Evolutionary conservation across 2,113 vertebrate genomes (phyloP).

Genomic region (Phasianus colchicus): DNA sequence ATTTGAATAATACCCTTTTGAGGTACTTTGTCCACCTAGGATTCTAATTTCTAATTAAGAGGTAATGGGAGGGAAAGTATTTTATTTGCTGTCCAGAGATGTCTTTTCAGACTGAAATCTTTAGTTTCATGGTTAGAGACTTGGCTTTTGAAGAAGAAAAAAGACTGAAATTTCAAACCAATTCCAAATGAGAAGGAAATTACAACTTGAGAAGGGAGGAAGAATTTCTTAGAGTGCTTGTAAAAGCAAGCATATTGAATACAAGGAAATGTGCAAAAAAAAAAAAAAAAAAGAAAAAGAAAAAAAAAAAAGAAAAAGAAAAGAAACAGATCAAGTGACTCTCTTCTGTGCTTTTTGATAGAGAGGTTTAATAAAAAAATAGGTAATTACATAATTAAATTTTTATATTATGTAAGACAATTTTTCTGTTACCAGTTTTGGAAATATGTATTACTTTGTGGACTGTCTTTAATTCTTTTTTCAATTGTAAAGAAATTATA

Average conservation of each 20-base stretch:
- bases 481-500: not conserved
- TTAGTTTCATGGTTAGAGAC: not conserved
- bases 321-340: not conserved
- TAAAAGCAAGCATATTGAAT: not conserved
- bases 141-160: not conserved
- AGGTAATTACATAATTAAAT: not conserved
- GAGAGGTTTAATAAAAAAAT: not conserved
- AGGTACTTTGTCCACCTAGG: not conserved
- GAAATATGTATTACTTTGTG: not conserved
- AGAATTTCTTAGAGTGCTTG: not conserved
- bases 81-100: not conserved
- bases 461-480: not conserved
- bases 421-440: not conserved
- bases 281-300: accelerated
- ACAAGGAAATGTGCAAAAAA: not conserved
- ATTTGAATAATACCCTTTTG: not conserved
- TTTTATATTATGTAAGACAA: accelerated
- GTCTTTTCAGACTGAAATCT: not conserved
- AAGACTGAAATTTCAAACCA: not conserved
- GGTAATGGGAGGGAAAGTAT: not conserved
- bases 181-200: not conserved
- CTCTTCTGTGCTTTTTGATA: not conserved
- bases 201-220: not conserved
- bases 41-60: not conserved
- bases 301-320: not conserved